Conservation (phyloP, 1,140 invertebrate species). For the Mamestra configurata region DNA sequence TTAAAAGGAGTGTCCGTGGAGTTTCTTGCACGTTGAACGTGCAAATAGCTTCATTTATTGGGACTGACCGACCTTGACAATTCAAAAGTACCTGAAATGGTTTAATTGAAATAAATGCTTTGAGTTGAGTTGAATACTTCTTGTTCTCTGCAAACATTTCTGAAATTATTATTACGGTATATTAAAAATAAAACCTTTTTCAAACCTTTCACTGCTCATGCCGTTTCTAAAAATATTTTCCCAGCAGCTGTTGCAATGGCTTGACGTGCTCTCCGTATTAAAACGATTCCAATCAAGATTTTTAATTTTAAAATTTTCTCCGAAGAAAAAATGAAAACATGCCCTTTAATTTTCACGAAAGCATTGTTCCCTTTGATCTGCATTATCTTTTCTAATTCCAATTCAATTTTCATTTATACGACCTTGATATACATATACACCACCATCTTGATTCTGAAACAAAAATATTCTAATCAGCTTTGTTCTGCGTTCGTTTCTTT, state of each 20-base stretch:
- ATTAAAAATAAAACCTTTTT: neutral
- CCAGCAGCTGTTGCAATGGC: neutral
- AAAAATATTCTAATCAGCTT: neutral
- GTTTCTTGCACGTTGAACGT: too few species aligned
- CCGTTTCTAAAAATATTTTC: neutral
- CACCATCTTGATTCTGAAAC: neutral
- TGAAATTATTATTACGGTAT: neutral
- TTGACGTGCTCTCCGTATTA: neutral
- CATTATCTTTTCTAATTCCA: neutral
- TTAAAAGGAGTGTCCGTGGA: too few species aligned
- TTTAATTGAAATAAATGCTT: too few species aligned
- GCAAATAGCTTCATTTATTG: too few species aligned
- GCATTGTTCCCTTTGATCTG: neutral
- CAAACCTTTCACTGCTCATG: too few species aligned
- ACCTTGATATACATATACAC: too few species aligned
- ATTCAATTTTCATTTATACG: neutral
- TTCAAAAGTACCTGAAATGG: too few species aligned
- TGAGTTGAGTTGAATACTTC: too few species aligned
- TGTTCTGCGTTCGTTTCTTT: neutral
- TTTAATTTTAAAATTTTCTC: too few species aligned
- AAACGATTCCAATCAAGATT: neutral
- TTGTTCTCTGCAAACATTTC: too few species aligned
- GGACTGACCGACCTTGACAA: too few species aligned
- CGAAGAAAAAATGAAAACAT: neutral
- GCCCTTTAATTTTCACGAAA: neutral